Evolutionary conservation across 92 coral and sea anemone genomes (phyloP), one percentile per base, ranked within the genome.

Genomic region (Actinostola sp.): DNA sequence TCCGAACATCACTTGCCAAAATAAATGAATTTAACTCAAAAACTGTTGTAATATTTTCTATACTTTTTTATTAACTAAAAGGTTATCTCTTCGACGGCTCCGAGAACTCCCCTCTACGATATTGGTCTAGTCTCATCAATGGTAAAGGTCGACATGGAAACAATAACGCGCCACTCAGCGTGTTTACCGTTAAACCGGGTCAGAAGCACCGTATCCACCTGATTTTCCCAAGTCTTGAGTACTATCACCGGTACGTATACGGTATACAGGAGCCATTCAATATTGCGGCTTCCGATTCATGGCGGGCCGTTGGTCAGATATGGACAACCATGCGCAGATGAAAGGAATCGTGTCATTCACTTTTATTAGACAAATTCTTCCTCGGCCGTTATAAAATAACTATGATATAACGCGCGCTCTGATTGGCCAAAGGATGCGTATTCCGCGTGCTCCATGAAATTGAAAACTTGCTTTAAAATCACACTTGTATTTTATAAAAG

Each of bases 101-200:
- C 0, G 73, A 83, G 46, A 36, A 62, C 15, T 28, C 79, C 9
- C 7, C 84, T 19, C 30, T 75, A 14, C 28, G 38, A 1, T 82
- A 67, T 31, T 75, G 87, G 82, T 82, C 87, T 10, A 65, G 82
- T 23, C 74, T 84, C 1, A 71, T 77, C 0, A 69, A 80, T 58
- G 83, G 83, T 16, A 81, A 68, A 24, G 91, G 91, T 10, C 44
- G 79, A 27, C 59, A 74, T 20, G 82, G 78, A 13, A 75, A 86
- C 58, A 86, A 80, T 66, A 75, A 66, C 41, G 63, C 82, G 2
- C 88, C 85, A 19, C 75, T 80, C 27, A 67, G 78, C 24, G 64
- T 41, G 21, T 80, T 86, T 20, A 34, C 38, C 6, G 86, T 69
- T 0, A 80, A 24, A 48, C 63, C 49, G 13, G 91, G 91, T 20